Conservation (phyloP, 2,113 vertebrate genomes). For the Kryptolebias marmoratus region DNA sequence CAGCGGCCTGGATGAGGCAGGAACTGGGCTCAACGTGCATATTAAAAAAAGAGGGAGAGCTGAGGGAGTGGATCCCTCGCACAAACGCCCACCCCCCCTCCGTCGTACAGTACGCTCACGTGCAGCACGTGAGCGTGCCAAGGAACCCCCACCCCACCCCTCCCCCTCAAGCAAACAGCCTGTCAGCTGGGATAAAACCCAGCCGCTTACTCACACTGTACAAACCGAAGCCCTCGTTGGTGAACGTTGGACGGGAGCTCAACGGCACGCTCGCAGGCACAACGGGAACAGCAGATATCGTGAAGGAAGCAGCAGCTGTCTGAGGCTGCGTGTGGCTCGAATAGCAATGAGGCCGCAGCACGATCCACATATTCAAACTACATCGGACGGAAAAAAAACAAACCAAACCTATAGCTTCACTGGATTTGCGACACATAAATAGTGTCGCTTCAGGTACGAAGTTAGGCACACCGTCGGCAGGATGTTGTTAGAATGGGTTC, state of each 20-base stretch:
- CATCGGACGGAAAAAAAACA: slow-evolving; percentile 24
- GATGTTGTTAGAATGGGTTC: too few relatives aligned
- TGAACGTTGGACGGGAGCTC: slow-evolving; percentile 4
- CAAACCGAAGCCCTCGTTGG: slow-evolving; percentile 8
- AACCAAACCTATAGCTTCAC: slow-evolving; percentile 5
- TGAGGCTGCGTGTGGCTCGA: slow-evolving; percentile 55
- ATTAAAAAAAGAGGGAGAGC: slow-evolving; percentile 18
- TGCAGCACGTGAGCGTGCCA: slow-evolving; percentile 73
- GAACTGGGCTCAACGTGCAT: slow-evolving; percentile 40
- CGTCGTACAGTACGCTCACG: slow-evolving; percentile 51
- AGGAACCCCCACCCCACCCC: slow-evolving; percentile 42
- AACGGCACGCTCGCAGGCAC: slow-evolving; percentile 25
- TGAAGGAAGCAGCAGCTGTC: slow-evolving; percentile 38
- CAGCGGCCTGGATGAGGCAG: slow-evolving; percentile 25
- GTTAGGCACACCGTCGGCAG: too few relatives aligned
- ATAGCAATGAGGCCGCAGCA: slow-evolving; percentile 59
- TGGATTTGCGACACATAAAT: slow-evolving; percentile 3
- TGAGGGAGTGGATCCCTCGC: slow-evolving; percentile 51
- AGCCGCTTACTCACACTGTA: slow-evolving; percentile 52
- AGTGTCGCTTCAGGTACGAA: not conserved
- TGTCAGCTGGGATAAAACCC: slow-evolving; percentile 56
- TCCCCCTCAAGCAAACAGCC: slow-evolving; percentile 51
- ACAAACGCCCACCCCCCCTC: slow-evolving; percentile 59
- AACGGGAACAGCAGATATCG: slow-evolving; percentile 35
- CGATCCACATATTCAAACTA: slow-evolving; percentile 54